These are phyloP conservation scores for Tipula lateralis DNA, from an alignment of 2,888 invertebrate genomes.

Conservation along the genomic window DNA sequence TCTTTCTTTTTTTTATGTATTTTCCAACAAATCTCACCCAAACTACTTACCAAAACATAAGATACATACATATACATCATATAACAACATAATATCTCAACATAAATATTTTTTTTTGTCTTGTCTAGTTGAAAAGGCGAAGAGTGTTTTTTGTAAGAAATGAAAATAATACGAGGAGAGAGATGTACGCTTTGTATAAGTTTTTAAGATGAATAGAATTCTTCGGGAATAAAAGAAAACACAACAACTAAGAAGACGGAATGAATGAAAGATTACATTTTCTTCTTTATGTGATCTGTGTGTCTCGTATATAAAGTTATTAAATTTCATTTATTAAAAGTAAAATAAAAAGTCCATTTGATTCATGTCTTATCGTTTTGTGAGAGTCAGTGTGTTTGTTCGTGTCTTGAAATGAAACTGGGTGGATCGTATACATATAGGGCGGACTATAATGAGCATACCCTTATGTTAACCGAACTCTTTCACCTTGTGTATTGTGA, in stretches of 20 bases:
- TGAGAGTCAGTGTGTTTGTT: not conserved
- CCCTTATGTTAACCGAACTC: not conserved
- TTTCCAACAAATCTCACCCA: not conserved
- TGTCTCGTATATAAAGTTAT: not conserved
- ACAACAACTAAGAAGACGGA: not conserved
- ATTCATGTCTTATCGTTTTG: not conserved
- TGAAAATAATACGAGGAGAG: not conserved
- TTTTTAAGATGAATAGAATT: not conserved
- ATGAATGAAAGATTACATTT: constrained; percentile 1
- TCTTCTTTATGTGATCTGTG: not conserved
- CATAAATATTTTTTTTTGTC: not conserved
- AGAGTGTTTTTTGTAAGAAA: not conserved
- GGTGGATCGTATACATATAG: not conserved
- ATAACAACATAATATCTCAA: not conserved
- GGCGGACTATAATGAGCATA: not conserved
- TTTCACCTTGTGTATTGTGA: not conserved
- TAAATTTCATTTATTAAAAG: not conserved
- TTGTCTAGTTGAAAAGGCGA: not conserved
- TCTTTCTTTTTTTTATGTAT: constrained; percentile 2
- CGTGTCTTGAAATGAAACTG: not conserved
- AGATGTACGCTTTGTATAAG: not conserved
- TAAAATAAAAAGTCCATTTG: not conserved
- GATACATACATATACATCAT: not conserved
- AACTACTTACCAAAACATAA: not conserved
- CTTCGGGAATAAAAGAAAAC: not conserved